phyloP scores from a whole-genome alignment of 2,888 invertebrate genomes.

The Polydrusus tereticollis region DNA sequence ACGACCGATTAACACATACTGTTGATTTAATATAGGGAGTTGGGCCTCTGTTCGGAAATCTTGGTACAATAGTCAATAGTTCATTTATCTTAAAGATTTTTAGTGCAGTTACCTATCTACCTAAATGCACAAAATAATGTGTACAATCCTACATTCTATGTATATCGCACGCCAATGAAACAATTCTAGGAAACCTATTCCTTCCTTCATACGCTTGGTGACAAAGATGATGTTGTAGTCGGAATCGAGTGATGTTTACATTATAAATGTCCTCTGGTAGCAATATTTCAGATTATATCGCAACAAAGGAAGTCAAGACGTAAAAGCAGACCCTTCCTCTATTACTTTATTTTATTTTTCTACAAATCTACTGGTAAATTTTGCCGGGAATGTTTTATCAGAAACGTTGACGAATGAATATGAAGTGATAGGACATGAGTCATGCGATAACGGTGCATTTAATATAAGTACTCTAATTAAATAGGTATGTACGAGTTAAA shows the following conservation, averaged over 20 bases:
- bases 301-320: slow-evolving; percentile 24
- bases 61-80: too few relatives aligned
- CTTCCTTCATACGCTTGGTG: slow-evolving; percentile 27
- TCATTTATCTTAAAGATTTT: too few relatives aligned
- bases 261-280: slow-evolving; percentile 38
- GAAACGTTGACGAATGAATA: background rate
- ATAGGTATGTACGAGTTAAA: too few relatives aligned
- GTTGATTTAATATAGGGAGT: too few relatives aligned
- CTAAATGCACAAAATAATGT: background rate
- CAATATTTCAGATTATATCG: slow-evolving; percentile 43
- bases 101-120: too few relatives aligned
- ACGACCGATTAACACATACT: too few relatives aligned
- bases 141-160: background rate
- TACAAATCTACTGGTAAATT: background rate
- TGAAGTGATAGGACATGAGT: background rate
- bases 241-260: slow-evolving; percentile 40
- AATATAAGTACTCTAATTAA: background rate
- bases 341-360: background rate
- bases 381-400: background rate
- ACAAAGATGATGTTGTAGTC: slow-evolving; percentile 40
- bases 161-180: slow-evolving; percentile 19
- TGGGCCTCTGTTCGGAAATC: too few relatives aligned
- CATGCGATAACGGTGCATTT: background rate
- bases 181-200: slow-evolving; percentile 25
- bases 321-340: slow-evolving; percentile 32